Base-by-base conservation (phyloP, 2,797 vertebrate species). In the Mallotus villosus region DNA sequence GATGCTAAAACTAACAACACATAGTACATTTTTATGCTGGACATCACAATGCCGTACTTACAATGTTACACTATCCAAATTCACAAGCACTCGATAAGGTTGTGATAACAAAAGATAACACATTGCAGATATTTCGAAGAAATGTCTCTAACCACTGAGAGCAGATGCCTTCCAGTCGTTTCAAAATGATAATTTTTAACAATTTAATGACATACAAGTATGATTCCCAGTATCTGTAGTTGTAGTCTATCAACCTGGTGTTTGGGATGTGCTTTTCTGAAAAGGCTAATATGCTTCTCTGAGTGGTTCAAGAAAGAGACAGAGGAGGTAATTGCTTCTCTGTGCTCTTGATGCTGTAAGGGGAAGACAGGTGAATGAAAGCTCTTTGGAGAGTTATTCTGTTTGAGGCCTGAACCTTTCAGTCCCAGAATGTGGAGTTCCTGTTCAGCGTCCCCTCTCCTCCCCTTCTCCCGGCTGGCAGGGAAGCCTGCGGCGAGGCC, bases 401-500 rank as follows among this genome's bases (percentile, higher is more conserved):
- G 41, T 65, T 49, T 49, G 63, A 65, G 41, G 63, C 37, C 34
- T 65, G 37, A 49, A 49, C 63, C 14, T 4, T 46, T 24, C n/a
- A 63, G 34, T 12, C 2, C 63, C 63, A 49, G 21, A 11, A 5
- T 65, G 37, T 24, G 32, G 17, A 4, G 17, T 9, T n/a, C 12
- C 62, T n/a, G 17, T 63, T 37, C 32, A 34, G n/a, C 32, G n/a
- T 6, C 21, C 61, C 21, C 22, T 25, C 19, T 65, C 12, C 8
- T 49, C 41, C 59, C 22, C 25, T 17, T 6, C 11, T n/a, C 17
- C 27, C 21, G 25, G 24, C 73, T 81, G 75, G 75, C 70, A 65
- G 73, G 37, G 71, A 66, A 63, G 81, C 80, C 84, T 82, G 82
- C 46, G 70, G 83, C 84, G 60, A 75, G 72, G 60, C 57, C n/a